Percentiles rank a stretch among this genome's conserved stretches.
These are phyloP conservation scores for Cynodonichthys magdalenae DNA, from an alignment of 2,797 vertebrate genomes.

Conservation along the genomic window DNA sequence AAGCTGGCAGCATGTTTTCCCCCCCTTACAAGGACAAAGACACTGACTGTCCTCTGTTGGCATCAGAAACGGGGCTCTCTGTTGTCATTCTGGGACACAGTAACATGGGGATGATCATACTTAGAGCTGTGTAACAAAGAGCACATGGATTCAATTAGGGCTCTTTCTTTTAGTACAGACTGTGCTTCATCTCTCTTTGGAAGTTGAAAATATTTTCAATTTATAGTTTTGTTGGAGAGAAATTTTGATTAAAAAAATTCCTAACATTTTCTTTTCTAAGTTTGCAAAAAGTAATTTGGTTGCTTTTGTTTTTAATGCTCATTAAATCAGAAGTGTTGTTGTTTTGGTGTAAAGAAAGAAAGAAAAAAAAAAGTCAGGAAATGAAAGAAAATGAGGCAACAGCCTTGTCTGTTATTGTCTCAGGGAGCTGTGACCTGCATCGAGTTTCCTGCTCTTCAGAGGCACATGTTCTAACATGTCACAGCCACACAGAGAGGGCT, in stretches of 20 bases:
- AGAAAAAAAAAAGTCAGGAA: slow-evolving; percentile 17
- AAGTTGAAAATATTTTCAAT: too few relatives aligned
- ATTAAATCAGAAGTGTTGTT: slow-evolving; percentile 29
- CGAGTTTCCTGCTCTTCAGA: slow-evolving; percentile 33
- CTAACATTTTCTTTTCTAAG: slow-evolving; percentile 15
- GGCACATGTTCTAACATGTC: slow-evolving; percentile 63
- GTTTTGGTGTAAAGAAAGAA: slow-evolving; percentile 1
- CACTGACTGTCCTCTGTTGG: slow-evolving; percentile 65
- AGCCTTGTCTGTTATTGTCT: slow-evolving; percentile 21
- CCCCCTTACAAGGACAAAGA: slow-evolving; percentile 68
- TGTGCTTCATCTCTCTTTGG: slow-evolving; percentile 20
- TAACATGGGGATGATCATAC: slow-evolving; percentile 59
- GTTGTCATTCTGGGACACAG: slow-evolving; percentile 67
- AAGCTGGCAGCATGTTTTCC: slow-evolving; percentile 55
- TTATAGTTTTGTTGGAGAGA: not conserved
- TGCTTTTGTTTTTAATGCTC: slow-evolving; percentile 10
- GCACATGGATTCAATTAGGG: slow-evolving; percentile 70
- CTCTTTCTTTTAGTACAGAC: slow-evolving; percentile 28
- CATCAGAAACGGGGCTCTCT: slow-evolving; percentile 43
- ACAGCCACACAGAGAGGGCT: slow-evolving; percentile 46
- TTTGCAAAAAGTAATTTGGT: not conserved
- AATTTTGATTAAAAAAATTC: slow-evolving; percentile 1
- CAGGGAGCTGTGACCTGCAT: slow-evolving; percentile 21
- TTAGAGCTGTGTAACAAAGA: slow-evolving; percentile 59
- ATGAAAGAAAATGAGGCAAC: slow-evolving; percentile 21